A percentile compares a stretch with the other conserved stretches of the same genome.
Evolutionary conservation across 2,888 invertebrate species (phyloP).

Genomic region (Azorinus chamasolen): DNA sequence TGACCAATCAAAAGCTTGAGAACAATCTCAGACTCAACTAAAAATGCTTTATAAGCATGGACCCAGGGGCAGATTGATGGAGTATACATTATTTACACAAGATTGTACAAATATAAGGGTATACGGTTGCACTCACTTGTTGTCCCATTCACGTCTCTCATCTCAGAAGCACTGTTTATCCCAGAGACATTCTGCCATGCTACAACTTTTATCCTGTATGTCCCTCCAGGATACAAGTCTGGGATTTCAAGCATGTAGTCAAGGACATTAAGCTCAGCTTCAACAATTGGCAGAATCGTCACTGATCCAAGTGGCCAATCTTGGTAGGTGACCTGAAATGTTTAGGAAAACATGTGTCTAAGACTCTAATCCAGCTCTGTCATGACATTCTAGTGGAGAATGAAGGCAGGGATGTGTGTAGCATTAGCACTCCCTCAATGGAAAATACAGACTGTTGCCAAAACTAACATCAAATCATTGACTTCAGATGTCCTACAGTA

Average conservation of each 20-base stretch:
- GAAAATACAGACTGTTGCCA: too few relatives aligned
- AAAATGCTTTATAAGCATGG: too few relatives aligned
- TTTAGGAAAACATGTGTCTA: not conserved
- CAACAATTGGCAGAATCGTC: constrained; percentile 29
- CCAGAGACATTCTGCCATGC: constrained; percentile 65
- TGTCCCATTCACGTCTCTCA: constrained; percentile 42
- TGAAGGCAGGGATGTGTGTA: too few relatives aligned
- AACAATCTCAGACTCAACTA: too few relatives aligned
- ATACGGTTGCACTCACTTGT: constrained; percentile 71
- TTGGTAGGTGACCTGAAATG: constrained; percentile 54
- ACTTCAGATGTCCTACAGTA: too few relatives aligned
- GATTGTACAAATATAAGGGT: too few relatives aligned
- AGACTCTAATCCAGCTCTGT: not conserved
- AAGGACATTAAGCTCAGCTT: constrained; percentile 18
- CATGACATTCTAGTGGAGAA: not conserved
- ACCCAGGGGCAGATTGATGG: too few relatives aligned
- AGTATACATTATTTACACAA: too few relatives aligned
- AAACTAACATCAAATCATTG: too few relatives aligned
- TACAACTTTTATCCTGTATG: constrained; percentile 67
- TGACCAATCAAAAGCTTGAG: too few relatives aligned
- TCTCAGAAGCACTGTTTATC: constrained; percentile 56
- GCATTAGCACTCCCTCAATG: too few relatives aligned
- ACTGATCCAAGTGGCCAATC: constrained; percentile 15
- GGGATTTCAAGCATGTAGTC: constrained; percentile 43
- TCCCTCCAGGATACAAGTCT: constrained; percentile 68